A percentile compares a stretch with the other conserved stretches of the same genome.
These are phyloP conservation scores for Lissonota sp. DNA, from an alignment of 2,888 invertebrate genomes.

Conservation along the genomic window DNA sequence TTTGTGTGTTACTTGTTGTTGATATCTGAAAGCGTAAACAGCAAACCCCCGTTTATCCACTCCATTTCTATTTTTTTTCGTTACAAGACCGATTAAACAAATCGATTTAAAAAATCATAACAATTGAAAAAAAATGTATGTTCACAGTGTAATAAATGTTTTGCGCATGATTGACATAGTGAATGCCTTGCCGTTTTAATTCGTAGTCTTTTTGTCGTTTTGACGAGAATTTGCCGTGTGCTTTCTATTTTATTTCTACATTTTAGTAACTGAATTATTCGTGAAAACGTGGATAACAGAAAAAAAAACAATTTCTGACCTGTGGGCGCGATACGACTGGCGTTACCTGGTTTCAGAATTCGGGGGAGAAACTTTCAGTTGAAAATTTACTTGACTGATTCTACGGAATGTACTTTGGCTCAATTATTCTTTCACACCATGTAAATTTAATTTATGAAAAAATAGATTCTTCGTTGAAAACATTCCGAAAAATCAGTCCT, in stretches of 20 bases:
- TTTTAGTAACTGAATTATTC: constrained; percentile 2
- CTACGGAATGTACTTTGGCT: no score
- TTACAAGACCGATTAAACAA: constrained; percentile 24
- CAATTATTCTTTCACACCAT: no score
- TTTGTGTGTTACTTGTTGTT: constrained; percentile 31
- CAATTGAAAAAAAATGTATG: neutral
- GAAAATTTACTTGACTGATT: no score
- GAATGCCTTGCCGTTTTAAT: constrained; percentile 51
- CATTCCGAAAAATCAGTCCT: neutral
- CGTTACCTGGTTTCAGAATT: no score
- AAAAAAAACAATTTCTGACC: no score
- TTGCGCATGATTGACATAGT: constrained; percentile 16
- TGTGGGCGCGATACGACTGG: no score
- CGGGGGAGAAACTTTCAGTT: no score
- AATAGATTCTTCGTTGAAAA: neutral
- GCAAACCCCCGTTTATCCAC: neutral
- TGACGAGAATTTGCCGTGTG: constrained; percentile 13
- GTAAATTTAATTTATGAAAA: no score
- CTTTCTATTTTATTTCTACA: constrained; percentile 8
- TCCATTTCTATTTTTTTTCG: neutral
- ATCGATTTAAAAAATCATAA: no score
- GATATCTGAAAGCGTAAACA: constrained; percentile 6
- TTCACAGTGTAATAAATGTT: constrained; percentile 32
- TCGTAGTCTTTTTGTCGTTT: constrained; percentile 35
- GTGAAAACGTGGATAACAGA: neutral